Evolutionary conservation across 2,888 invertebrate genomes (phyloP).

Genomic region (Pegoplata infirma): DNA sequence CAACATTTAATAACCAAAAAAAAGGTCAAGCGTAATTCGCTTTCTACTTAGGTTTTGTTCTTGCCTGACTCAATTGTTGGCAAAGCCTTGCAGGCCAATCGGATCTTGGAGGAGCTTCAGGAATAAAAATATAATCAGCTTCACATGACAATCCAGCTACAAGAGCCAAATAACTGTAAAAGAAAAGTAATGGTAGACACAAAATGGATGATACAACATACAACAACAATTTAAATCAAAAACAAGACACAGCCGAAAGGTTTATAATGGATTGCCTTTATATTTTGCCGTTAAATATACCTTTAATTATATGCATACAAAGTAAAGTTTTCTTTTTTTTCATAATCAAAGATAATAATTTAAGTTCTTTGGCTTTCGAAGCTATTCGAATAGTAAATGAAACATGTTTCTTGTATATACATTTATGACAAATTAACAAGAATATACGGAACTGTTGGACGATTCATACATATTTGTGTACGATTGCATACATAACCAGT

Average conservation of each 20-base stretch:
- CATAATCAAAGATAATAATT: too few species aligned
- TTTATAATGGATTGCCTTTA: too few species aligned
- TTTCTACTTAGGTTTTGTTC: conserved; percentile 68
- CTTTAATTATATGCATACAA: too few species aligned
- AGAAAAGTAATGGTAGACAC: conserved; percentile 63
- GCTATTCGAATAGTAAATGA: too few species aligned
- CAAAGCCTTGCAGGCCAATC: conserved; percentile 89
- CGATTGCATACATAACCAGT: too few species aligned
- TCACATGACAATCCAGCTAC: conserved; percentile 90
- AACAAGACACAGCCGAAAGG: conserved; percentile 29
- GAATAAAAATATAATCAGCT: conserved; percentile 93
- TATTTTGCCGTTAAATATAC: too few species aligned
- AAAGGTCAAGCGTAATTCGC: conserved; percentile 35
- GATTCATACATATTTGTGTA: too few species aligned
- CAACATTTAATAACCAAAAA: conserved; percentile 63
- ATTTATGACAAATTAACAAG: too few species aligned
- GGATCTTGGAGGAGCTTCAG: conserved; percentile 88
- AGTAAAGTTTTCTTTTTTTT: too few species aligned
- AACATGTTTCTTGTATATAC: too few species aligned
- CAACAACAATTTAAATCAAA: conserved; percentile 33
- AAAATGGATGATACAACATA: conserved; percentile 58
- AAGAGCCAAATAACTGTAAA: conserved; percentile 88
- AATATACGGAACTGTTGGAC: too few species aligned
- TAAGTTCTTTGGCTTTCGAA: too few species aligned
- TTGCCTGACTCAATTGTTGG: conserved; percentile 85